Conservation (phyloP, 2,888 invertebrate genomes). For the Meloe dianella region DNA sequence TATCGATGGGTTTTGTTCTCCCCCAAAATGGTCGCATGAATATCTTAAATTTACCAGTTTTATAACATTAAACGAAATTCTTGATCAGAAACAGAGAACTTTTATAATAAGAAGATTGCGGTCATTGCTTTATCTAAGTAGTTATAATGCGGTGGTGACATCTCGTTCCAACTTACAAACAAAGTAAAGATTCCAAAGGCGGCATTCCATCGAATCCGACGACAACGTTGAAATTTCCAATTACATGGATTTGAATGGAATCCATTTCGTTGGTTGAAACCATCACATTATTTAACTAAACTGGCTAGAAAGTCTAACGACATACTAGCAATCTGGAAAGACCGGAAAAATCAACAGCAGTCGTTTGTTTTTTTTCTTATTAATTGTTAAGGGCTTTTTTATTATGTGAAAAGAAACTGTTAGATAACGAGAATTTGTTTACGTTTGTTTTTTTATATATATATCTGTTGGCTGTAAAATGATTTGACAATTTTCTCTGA, state of each 20-base stretch:
- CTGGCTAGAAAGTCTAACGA: conserved; percentile 1
- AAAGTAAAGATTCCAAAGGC: conserved; percentile 3
- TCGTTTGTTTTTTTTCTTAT: background rate
- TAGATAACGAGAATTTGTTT: background rate
- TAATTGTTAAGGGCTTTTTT: background rate
- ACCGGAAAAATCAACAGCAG: background rate
- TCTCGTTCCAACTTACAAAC: background rate
- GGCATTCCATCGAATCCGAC: background rate
- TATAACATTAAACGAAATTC: background rate
- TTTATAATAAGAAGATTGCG: background rate
- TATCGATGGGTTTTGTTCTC: no score
- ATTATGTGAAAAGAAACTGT: background rate
- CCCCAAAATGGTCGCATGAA: no score
- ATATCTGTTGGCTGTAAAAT: no score
- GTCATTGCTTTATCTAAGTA: background rate
- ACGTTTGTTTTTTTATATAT: no score
- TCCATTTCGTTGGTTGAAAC: conserved; percentile 1
- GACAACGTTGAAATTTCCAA: conserved; percentile 2
- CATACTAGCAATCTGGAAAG: background rate
- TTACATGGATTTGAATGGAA: background rate
- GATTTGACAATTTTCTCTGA: no score
- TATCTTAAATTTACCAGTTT: no score
- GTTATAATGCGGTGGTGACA: background rate
- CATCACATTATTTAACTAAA: conserved; percentile 2
- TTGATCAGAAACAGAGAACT: background rate